Evolutionary conservation across 2,113 vertebrate genomes (phyloP).

Genomic region (Rhegmatorhina hoffmannsi): DNA sequence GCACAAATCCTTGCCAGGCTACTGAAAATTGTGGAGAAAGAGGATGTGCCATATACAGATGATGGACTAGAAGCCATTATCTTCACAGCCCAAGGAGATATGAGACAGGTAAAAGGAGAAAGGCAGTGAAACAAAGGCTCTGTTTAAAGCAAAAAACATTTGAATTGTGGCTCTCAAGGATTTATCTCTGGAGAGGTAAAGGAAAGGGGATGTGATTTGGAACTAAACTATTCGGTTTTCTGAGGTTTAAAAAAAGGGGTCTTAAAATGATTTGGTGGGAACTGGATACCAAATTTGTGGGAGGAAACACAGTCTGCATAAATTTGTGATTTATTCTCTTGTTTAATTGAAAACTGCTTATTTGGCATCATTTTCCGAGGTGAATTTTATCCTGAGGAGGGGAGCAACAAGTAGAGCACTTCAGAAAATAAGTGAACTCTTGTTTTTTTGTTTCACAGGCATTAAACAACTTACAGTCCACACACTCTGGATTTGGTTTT

Average conservation of each 20-base stretch:
- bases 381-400: background rate
- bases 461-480: constrained; percentile 96
- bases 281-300: background rate
- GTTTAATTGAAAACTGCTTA: background rate
- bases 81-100: constrained; percentile 98
- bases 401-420: background rate
- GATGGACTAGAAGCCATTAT: constrained; percentile 96
- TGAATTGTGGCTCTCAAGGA: background rate
- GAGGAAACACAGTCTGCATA: background rate
- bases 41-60: constrained; percentile 82
- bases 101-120: constrained; percentile 88
- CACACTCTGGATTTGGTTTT: constrained; percentile 91
- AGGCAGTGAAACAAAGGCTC: background rate
- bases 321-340: background rate
- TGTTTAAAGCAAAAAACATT: background rate
- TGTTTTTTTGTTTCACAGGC: constrained; percentile 76
- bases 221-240: background rate
- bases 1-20: constrained; percentile 89
- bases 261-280: background rate
- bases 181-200: background rate
- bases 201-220: background rate
- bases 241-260: background rate
- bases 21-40: constrained; percentile 87
- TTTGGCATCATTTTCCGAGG: background rate
- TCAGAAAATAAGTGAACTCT: background rate